phyloP scores from a whole-genome alignment of 2,888 invertebrate genomes.

The Plagiodera versicolora region DNA sequence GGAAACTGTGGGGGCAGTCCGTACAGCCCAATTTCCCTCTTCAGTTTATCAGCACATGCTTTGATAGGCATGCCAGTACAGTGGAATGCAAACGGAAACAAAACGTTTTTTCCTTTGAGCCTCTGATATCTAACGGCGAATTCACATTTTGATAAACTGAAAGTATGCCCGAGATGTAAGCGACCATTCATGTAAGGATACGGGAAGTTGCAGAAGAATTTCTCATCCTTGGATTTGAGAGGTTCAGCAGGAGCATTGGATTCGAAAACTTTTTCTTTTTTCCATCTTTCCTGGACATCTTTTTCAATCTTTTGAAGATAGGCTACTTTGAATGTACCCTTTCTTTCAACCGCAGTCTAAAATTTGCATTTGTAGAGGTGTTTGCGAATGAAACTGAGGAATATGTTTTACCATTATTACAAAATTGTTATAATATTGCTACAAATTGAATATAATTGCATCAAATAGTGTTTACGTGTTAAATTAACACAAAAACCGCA shows the following conservation, averaged over 20 bases:
- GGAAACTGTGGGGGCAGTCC: constrained; percentile 95
- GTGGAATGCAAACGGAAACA: constrained; percentile 98
- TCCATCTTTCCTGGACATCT: constrained; percentile 86
- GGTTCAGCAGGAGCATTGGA: constrained; percentile 71
- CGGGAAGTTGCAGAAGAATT: constrained; percentile 94
- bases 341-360: constrained; percentile 63
- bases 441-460: background rate
- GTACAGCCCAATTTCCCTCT: constrained; percentile 87
- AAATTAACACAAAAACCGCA: too few relatives aligned
- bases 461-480: too few relatives aligned
- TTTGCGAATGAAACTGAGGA: too few relatives aligned
- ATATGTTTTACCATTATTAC: too few relatives aligned
- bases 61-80: constrained; percentile 99
- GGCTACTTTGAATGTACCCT: constrained; percentile 96
- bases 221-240: constrained; percentile 66
- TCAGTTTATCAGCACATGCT: constrained; percentile 97
- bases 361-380: too few relatives aligned
- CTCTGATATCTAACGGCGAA: constrained; percentile 91
- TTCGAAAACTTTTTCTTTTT: constrained; percentile 76
- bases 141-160: constrained; percentile 97
- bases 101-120: constrained; percentile 81
- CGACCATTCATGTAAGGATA: constrained; percentile 99
- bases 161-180: constrained; percentile 96
- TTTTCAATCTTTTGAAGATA: constrained; percentile 88
- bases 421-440: background rate